phyloP scores from a whole-genome alignment of 2,888 invertebrate species.

The Tridacna crocea region DNA sequence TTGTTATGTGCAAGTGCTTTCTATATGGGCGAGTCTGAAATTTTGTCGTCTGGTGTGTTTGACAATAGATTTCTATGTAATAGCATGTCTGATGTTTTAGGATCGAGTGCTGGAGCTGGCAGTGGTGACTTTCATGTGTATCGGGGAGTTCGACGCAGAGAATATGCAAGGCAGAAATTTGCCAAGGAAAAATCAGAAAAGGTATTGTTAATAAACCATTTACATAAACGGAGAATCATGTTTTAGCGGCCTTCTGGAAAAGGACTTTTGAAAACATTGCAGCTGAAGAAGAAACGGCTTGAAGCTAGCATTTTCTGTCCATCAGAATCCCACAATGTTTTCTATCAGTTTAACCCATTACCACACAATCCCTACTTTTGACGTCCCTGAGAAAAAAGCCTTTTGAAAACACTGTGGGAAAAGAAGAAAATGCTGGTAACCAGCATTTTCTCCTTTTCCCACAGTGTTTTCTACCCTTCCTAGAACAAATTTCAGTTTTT shows the following conservation, averaged over 20 bases:
- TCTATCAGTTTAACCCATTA: no score
- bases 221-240: background rate
- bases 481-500: background rate
- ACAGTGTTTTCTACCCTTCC: no score
- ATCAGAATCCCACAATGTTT: background rate
- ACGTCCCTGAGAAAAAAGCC: no score
- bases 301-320: background rate
- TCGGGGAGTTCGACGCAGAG: slow-evolving; percentile 96
- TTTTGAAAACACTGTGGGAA: no score
- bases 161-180: slow-evolving; percentile 97
- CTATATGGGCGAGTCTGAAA: no score
- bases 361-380: no score
- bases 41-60: no score
- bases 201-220: slow-evolving; percentile 84
- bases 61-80: no score
- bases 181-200: slow-evolving; percentile 95
- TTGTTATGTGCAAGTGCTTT: no score
- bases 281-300: background rate
- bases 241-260: background rate
- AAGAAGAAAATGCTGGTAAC: background rate
- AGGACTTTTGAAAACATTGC: background rate
- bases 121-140: slow-evolving; percentile 99
- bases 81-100: slow-evolving; percentile 68
- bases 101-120: slow-evolving; percentile 99
- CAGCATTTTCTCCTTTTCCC: background rate